Base-by-base conservation (phyloP, 2,797 vertebrate species). In the Lophotriccus pileatus region DNA sequence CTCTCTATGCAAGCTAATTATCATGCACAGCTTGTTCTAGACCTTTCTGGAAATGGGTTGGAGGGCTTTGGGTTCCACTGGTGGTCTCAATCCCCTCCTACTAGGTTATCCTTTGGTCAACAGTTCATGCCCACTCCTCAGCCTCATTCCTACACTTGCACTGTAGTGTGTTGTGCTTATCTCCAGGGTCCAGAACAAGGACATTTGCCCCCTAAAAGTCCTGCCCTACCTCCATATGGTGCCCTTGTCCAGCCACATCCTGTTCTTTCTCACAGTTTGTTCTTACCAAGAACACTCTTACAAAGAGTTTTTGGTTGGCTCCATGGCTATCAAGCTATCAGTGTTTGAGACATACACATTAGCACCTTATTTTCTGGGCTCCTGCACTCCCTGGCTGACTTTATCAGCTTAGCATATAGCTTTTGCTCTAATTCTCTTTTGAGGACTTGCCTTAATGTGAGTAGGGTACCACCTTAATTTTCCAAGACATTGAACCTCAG, bases 231-330 rank as follows among this genome's bases (percentile, higher is more conserved):
- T 44, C 56, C 2, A 1, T 50, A 30, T 16, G 12, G 17, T 21
- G 6, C 37, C 5, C 10, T 63, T 89, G 24, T 64, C 24, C 64
- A 69, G 21, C 8, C 62, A 7, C 6, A 50, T 37, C 12, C 32
- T 49, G 5, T 4, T 76, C 24, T 58, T 77, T 46, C 28, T 58
- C 58, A 11, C 14, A 25, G 4, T 0, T 0, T 34, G 12, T 9
- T 30, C 24, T 44, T 37, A 8, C 20, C 20, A 30, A 4, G 16
- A 55, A 27, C 50, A 30, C 28, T 25, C 28, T 50, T 37, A 10
- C 24, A 28, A 34, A 4, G 20, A 55, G 14, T 49, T 36, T 22
- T 47, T 4, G 2, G 3, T 8, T 25, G 10, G 11, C 6, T 50
- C 37, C 56, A 25, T 27, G n/a, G 20, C 9, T 64, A 16, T 56